Evolutionary conservation across 2,888 invertebrate genomes (phyloP).

Genomic region (Choreutis nemorana): DNA sequence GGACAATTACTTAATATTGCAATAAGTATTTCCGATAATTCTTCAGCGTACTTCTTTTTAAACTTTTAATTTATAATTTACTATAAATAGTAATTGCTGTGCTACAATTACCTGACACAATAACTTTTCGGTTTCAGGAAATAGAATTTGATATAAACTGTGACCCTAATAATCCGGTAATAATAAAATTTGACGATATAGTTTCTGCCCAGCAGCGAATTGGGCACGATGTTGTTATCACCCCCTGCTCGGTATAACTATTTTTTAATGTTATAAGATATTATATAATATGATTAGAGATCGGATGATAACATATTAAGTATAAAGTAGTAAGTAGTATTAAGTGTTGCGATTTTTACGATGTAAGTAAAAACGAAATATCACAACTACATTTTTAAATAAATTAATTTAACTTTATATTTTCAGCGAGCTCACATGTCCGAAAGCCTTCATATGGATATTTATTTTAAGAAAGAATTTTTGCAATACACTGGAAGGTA

Average conservation of each 20-base stretch:
- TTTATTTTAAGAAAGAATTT: slow-evolving; percentile 93
- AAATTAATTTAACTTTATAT: slow-evolving; percentile 14
- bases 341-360: no score
- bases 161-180: slow-evolving; percentile 47
- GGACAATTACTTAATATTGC: no score
- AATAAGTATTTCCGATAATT: no score
- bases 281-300: no score
- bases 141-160: slow-evolving; percentile 42
- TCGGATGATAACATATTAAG: no score
- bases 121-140: slow-evolving; percentile 20
- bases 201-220: slow-evolving; percentile 73
- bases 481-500: slow-evolving; percentile 91
- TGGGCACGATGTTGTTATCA: slow-evolving; percentile 64
- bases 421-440: slow-evolving; percentile 81
- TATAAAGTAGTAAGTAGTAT: slow-evolving; percentile 2
- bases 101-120: not conserved
- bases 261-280: no score
- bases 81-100: slow-evolving; percentile 3
- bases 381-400: slow-evolving; percentile 4
- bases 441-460: slow-evolving; percentile 78
- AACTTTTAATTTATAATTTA: no score
- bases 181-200: slow-evolving; percentile 70
- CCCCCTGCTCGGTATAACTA: slow-evolving; percentile 63
- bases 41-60: no score
- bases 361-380: not conserved